Base-by-base conservation (phyloP, 2,113 vertebrate genomes). In the Microcebus tavaratra region DNA sequence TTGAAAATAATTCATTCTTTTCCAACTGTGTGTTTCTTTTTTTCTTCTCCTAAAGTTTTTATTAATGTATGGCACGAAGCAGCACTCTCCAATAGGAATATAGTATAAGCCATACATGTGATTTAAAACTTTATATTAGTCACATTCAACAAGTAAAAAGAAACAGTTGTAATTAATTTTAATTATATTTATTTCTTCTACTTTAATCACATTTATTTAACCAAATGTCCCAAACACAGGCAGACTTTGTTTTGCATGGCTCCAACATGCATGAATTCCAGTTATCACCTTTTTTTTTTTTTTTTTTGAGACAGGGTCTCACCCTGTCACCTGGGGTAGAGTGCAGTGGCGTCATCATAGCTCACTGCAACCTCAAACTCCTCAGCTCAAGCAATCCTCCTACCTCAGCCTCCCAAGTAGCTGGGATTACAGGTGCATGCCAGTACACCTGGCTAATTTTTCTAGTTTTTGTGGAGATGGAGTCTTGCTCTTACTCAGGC, bases 81-180 rank as follows among this genome's bases (percentile, higher is more conserved):
- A 91, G 6, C 25, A 81, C 13, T 80, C 7, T 45, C 23, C 34
- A 90, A 57, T 36, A 83, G 25, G 29, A 53, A 94, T 83, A 73
- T 50, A 84, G 61, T 21, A 15, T 5, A 2, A 88, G 20, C 18
- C 17, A 79, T 9, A 50, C 4, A 36, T 20, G 3, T 86, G 23
- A 88, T 88, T 90, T 86, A 29, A 92, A 94, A 11, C 79, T 86
- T 90, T 90, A 27, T 68, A 18, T 14, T 87, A 78, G 4, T 29
- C 8, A 91, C 14, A 34, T 59, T 57, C 17, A 67, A 88, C 87
- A 95, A 84, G 18, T 45, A 76, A 88, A 92, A 88, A 82, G 25
- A 92, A 91, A 93, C 4, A 75, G 18, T 29, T 36, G 8, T 4
- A 68, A 87, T 83, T 76, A n/a, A 84, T 92, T 82, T 96, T 93